phyloP scores from a whole-genome alignment of 2,888 invertebrate species.

The Stenodema calcarata region DNA sequence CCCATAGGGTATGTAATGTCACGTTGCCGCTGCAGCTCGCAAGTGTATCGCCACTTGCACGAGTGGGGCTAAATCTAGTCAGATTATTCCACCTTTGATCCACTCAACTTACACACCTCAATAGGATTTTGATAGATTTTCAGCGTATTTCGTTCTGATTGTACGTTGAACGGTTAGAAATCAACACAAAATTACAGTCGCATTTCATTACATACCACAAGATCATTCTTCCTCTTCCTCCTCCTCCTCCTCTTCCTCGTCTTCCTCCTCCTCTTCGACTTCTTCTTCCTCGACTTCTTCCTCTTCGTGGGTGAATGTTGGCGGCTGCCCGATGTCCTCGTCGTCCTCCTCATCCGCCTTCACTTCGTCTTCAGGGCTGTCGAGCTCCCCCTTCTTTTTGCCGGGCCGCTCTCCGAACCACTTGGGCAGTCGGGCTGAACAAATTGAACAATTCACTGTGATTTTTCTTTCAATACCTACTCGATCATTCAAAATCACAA shows the following conservation, averaged over 20 bases:
- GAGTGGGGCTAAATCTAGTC: too few species aligned
- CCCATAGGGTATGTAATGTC: too few species aligned
- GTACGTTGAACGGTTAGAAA: too few species aligned
- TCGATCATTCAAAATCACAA: too few species aligned
- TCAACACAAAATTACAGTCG: background rate
- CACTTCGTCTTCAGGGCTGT: constrained; percentile 85
- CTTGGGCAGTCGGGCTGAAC: constrained; percentile 85
- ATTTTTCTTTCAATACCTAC: too few species aligned
- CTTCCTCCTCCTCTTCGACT: constrained; percentile 54
- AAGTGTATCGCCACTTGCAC: too few species aligned
- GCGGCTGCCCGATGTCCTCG: constrained; percentile 38
- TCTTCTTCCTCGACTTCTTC: constrained; percentile 52
- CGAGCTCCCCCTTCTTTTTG: constrained; percentile 86
- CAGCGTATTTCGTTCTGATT: too few species aligned
- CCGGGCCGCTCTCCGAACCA: constrained; percentile 96
- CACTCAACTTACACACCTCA: too few species aligned
- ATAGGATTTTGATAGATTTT: too few species aligned
- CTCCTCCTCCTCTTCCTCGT: constrained; percentile 56
- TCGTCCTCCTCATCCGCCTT: constrained; percentile 57
- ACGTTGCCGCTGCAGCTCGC: too few species aligned
- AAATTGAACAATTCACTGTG: too few species aligned
- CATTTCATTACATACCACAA: constrained; percentile 1
- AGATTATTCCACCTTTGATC: too few species aligned
- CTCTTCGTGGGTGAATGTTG: constrained; percentile 38
- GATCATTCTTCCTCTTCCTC: constrained; percentile 34